Evolutionary conservation across 1,140 invertebrate genomes (phyloP).

Genomic region (Teleogryllus occipitalis): DNA sequence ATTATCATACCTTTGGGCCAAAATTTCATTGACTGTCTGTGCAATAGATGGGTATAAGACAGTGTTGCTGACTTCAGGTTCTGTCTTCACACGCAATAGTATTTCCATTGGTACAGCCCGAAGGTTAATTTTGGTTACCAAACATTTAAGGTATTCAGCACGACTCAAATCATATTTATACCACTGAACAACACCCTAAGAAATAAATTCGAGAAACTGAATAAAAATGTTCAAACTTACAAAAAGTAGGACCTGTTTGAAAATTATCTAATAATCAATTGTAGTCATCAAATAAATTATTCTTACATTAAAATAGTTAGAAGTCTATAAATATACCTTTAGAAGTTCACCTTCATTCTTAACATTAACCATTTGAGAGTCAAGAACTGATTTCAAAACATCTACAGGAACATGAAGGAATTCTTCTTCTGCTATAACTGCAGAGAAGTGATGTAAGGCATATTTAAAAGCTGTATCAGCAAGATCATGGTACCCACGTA

Average conservation of each 20-base stretch:
- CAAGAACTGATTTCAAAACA: slow-evolving; percentile 33
- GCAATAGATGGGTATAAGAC: slow-evolving; percentile 7
- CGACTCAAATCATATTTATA: slow-evolving; percentile 19
- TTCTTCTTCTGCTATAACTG: slow-evolving; percentile 46
- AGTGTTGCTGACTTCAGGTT: not conserved
- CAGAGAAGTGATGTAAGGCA: slow-evolving; percentile 43
- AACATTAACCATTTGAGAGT: slow-evolving; percentile 29
- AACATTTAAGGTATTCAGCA: slow-evolving; percentile 15
- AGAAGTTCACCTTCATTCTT: slow-evolving; percentile 30
- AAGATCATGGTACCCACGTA: slow-evolving; percentile 43
- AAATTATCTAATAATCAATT: not conserved
- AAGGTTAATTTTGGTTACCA: slow-evolving; percentile 21
- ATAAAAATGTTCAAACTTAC: not conserved
- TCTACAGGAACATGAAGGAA: slow-evolving; percentile 44
- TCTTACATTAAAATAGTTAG: not conserved
- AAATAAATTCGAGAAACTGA: not conserved
- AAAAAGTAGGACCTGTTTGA: not conserved
- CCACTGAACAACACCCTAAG: slow-evolving; percentile 22
- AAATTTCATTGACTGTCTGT: slow-evolving; percentile 11
- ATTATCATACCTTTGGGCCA: slow-evolving; percentile 10
- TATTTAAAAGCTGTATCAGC: slow-evolving; percentile 42
- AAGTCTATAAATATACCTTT: slow-evolving; percentile 24
- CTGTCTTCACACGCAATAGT: slow-evolving; percentile 19
- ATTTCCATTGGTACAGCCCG: slow-evolving; percentile 22
- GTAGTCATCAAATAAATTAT: not conserved